These are phyloP conservation scores for Gymnosoma rotundatum DNA, from an alignment of 2,888 invertebrate species.

Conservation along the genomic window DNA sequence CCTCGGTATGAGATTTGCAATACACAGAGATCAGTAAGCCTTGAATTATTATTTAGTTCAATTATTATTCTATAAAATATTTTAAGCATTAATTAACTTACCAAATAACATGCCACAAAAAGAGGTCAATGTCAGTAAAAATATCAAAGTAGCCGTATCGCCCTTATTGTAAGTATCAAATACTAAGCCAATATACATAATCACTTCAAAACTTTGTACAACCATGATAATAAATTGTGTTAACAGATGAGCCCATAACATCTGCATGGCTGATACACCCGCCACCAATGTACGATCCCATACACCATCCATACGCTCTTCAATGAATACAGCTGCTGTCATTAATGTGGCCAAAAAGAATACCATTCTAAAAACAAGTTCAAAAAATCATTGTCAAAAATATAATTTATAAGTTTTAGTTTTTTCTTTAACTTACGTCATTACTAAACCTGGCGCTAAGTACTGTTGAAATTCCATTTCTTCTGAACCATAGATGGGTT, in stretches of 20 bases:
- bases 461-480: constrained; percentile 89
- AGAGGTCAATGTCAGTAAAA: constrained; percentile 88
- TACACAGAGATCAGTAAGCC: constrained; percentile 92
- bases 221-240: constrained; percentile 89
- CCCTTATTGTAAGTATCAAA: constrained; percentile 82
- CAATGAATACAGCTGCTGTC: constrained; percentile 91
- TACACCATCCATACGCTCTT: constrained; percentile 91
- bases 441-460: constrained; percentile 92
- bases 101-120: constrained; percentile 92
- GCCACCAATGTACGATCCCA: constrained; percentile 94
- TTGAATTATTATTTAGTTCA: neutral
- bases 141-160: constrained; percentile 83
- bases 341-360: constrained; percentile 93
- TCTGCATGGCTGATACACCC: constrained; percentile 91
- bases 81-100: constrained; percentile 73
- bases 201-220: constrained; percentile 85
- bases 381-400: neutral
- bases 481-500: constrained; percentile 87
- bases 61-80: neutral
- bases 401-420: neutral
- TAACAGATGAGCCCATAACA: constrained; percentile 90
- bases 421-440: constrained; percentile 85
- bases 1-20: constrained; percentile 89
- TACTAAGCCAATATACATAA: constrained; percentile 81
- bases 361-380: constrained; percentile 85